Percentiles rank a stretch among this genome's conserved stretches.
Conservation (phyloP, 64 coral and sea anemone genomes). For the Montipora sp. region DNA sequence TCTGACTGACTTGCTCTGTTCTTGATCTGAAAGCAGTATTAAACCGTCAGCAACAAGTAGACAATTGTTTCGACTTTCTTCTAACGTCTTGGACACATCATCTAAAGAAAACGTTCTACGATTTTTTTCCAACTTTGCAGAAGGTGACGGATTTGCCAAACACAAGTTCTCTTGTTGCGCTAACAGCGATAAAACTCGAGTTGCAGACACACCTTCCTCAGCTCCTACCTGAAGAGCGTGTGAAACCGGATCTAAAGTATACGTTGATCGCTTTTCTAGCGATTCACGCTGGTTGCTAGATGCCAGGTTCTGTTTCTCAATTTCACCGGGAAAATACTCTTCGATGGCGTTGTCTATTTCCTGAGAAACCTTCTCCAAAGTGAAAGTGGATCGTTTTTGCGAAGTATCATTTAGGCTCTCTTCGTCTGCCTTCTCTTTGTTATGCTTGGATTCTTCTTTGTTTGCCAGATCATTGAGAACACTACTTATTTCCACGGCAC, state of each 20-base stretch:
- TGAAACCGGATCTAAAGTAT: slow-evolving; percentile 22
- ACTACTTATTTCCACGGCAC: slow-evolving; percentile 39
- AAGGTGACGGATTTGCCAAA: neutral
- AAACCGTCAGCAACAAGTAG: neutral
- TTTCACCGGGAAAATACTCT: neutral
- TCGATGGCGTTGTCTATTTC: slow-evolving; percentile 28
- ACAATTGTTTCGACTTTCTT: slow-evolving; percentile 22
- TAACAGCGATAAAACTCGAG: slow-evolving; percentile 1
- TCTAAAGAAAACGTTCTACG: slow-evolving; percentile 59
- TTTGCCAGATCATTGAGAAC: slow-evolving; percentile 47
- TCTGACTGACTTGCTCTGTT: neutral
- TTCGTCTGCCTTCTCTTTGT: neutral
- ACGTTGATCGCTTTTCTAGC: slow-evolving; percentile 20
- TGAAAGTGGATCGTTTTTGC: slow-evolving; percentile 17
- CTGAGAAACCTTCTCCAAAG: slow-evolving; percentile 14
- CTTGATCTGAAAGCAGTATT: neutral
- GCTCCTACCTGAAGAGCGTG: neutral
- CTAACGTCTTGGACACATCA: slow-evolving; percentile 35
- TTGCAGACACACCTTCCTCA: neutral
- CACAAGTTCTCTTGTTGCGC: neutral
- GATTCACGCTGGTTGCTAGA: neutral
- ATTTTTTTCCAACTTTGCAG: neutral
- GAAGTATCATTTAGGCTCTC: neutral
- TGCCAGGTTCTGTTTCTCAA: neutral
- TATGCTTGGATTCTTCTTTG: slow-evolving; percentile 4